Percentiles rank a stretch among this genome's conserved stretches.
Conservation (phyloP, 2,113 vertebrate genomes). For the Tor tambroides region DNA sequence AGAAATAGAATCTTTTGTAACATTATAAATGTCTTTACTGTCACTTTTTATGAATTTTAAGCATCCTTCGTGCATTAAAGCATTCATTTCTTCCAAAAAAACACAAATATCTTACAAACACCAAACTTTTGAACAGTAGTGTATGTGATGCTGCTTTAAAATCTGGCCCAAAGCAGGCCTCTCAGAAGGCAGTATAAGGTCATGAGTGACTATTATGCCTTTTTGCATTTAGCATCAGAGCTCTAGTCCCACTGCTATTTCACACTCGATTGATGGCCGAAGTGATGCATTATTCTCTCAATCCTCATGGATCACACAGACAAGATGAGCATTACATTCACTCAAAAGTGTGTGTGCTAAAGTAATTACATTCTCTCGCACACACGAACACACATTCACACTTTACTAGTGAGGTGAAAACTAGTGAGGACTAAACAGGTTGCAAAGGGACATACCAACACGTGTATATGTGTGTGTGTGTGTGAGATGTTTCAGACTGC, state of each 20-base stretch:
- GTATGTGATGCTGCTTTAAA: no score
- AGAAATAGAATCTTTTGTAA: no score
- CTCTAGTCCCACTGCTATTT: background rate
- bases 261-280: constrained; percentile 44
- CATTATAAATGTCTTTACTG: no score
- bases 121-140: background rate
- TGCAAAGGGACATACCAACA: background rate
- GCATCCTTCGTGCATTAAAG: no score
- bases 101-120: background rate
- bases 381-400: constrained; percentile 45
- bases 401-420: constrained; percentile 8
- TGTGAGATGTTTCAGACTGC: constrained; percentile 33
- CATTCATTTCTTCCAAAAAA: no score
- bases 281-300: background rate
- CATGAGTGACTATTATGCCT: no score
- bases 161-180: no score
- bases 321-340: constrained; percentile 18
- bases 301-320: background rate
- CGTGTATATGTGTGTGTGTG: background rate
- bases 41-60: no score
- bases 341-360: constrained; percentile 21
- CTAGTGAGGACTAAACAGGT: constrained; percentile 29
- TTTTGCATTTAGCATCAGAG: no score
- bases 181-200: no score
- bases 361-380: constrained; percentile 24